phyloP scores from a whole-genome alignment of 2,888 invertebrate species.

The Cephalotes varians region DNA sequence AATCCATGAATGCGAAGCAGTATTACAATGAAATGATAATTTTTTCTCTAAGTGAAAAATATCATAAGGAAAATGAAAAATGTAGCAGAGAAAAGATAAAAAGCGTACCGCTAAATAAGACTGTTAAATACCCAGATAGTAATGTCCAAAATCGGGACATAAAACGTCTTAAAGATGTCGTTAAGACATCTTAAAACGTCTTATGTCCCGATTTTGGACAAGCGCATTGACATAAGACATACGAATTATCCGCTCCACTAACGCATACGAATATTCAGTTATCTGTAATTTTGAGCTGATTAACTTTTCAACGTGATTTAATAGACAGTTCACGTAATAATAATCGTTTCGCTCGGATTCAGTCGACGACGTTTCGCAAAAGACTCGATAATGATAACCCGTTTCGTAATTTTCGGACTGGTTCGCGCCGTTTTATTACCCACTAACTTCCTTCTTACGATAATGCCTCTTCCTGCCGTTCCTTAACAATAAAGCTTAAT shows the following conservation, averaged over 20 bases:
- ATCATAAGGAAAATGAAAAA: not conserved
- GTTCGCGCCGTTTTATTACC: conserved; percentile 42
- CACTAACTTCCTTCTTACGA: conserved; percentile 60
- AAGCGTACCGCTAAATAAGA: not conserved
- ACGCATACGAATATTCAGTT: not conserved
- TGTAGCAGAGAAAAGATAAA: not conserved
- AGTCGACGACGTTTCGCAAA: not conserved
- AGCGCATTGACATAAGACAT: not conserved
- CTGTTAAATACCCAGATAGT: too few relatives aligned
- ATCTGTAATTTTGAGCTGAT: not conserved
- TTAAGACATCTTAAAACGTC: too few relatives aligned
- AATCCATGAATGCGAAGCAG: not conserved
- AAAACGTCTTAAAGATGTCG: too few relatives aligned
- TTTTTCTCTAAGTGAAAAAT: not conserved
- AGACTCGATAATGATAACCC: conserved; percentile 1
- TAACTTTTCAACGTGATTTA: conserved; percentile 24
- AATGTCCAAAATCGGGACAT: too few relatives aligned
- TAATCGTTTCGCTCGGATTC: not conserved
- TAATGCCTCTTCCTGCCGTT: conserved; percentile 64
- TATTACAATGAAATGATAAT: not conserved
- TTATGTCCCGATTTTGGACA: too few relatives aligned
- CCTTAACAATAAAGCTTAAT: conserved; percentile 65
- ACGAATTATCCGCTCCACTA: not conserved
- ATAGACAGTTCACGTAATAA: not conserved
- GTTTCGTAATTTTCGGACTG: conserved; percentile 35